Conservation (phyloP, 2,113 vertebrate genomes). For the Elephantulus edwardii region DNA sequence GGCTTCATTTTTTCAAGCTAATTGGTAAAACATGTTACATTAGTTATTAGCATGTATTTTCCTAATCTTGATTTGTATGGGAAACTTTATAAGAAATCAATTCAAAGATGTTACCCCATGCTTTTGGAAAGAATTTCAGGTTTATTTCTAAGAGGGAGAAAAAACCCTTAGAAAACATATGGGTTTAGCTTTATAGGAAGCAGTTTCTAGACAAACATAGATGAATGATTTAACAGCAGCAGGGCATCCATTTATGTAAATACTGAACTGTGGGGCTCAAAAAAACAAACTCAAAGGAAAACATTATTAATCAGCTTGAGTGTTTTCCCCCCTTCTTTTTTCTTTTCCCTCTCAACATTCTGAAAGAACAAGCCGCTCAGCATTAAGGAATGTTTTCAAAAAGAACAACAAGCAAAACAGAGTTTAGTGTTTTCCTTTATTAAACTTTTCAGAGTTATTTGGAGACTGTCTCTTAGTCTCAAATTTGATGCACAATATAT, state of each 20-base stretch:
- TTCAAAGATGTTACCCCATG: not conserved
- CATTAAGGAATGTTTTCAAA: conserved; percentile 68
- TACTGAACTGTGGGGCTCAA: conserved; percentile 69
- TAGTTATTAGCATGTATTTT: not conserved
- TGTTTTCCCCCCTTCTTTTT: not conserved
- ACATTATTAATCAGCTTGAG: conserved; percentile 78
- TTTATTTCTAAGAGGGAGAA: conserved; percentile 18
- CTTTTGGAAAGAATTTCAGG: not conserved
- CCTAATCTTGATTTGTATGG: not conserved
- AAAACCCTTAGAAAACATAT: conserved; percentile 53
- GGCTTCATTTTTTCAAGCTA: not conserved
- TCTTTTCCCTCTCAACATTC: conserved; percentile 32
- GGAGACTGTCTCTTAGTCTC: conserved; percentile 16
- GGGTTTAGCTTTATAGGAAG: conserved; percentile 63
- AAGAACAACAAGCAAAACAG: conserved; percentile 40
- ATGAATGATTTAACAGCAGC: conserved; percentile 57
- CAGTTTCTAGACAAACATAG: conserved; percentile 69
- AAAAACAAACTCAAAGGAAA: conserved; percentile 75
- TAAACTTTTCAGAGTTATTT: conserved; percentile 14
- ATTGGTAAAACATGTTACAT: not conserved
- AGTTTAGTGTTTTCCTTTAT: not conserved
- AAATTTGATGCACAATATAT: not conserved
- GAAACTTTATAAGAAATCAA: not conserved
- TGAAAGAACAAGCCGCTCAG: conserved; percentile 66
- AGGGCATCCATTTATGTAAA: conserved; percentile 71